Conservation (phyloP, 1,140 invertebrate species). For the Episyrphus balteatus region DNA sequence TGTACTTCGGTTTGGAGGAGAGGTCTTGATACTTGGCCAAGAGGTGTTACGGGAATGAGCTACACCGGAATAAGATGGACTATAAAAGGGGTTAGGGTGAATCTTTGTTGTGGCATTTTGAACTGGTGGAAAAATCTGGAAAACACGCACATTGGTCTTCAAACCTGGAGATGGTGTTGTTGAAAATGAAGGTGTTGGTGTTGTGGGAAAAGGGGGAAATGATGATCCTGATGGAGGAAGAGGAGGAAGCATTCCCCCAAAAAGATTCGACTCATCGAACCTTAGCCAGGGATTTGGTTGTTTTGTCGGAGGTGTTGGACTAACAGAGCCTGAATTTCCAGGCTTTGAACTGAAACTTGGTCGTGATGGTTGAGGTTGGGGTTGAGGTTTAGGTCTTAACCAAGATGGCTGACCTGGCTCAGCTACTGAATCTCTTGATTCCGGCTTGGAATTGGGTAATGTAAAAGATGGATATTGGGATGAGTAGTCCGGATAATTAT, state of each 20-base stretch:
- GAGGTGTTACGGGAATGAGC: slow-evolving; percentile 23
- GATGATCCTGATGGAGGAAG: slow-evolving; percentile 7
- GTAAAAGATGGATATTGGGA: too few relatives aligned
- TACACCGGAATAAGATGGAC: slow-evolving; percentile 25
- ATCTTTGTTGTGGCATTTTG: slow-evolving; percentile 6
- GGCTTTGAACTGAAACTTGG: too few relatives aligned
- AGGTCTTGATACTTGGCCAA: slow-evolving; percentile 8
- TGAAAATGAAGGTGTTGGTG: neutral
- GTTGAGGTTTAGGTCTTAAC: too few relatives aligned
- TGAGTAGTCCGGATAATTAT: too few relatives aligned
- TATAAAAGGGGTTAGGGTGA: slow-evolving; percentile 22
- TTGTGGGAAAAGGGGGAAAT: neutral
- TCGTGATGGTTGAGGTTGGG: too few relatives aligned
- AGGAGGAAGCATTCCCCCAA: slow-evolving; percentile 12
- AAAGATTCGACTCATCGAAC: slow-evolving; percentile 11
- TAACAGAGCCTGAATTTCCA: too few relatives aligned
- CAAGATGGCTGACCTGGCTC: too few relatives aligned
- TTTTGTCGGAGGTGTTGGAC: too few relatives aligned
- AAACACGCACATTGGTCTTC: neutral
- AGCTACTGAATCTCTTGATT: too few relatives aligned
- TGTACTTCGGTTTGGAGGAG: slow-evolving; percentile 1
- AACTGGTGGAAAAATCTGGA: neutral
- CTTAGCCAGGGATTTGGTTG: neutral
- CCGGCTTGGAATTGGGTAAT: too few relatives aligned
- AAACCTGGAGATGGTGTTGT: neutral